These are phyloP conservation scores for Drosophila melanocephala DNA, from an alignment of 2,888 invertebrate genomes.

Conservation along the genomic window DNA sequence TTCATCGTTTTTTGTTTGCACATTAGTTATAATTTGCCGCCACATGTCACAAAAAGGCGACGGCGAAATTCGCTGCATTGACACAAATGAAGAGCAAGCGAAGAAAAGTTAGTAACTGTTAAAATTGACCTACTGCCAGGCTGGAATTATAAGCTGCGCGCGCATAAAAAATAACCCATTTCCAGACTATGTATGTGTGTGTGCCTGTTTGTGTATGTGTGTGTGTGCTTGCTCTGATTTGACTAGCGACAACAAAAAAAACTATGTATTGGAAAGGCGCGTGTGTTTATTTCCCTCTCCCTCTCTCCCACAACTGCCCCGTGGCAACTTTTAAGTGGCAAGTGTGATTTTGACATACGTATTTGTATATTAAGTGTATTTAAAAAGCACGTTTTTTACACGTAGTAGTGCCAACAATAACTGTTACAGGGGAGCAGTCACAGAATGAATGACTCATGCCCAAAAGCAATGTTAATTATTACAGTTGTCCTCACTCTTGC, in stretches of 20 bases:
- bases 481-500: conserved; percentile 4
- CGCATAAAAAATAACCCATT: conserved; percentile 30
- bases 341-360: conserved; percentile 30
- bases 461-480: conserved; percentile 33
- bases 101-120: conserved; percentile 67
- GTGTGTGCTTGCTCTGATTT: conserved; percentile 22
- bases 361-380: conserved; percentile 19
- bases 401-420: conserved; percentile 20
- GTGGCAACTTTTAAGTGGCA: conserved; percentile 22
- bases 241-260: conserved; percentile 27
- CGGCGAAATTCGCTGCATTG: conserved; percentile 31
- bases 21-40: background rate
- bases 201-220: background rate
- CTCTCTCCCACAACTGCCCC: conserved; percentile 5
- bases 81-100: conserved; percentile 36
- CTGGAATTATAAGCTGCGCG: conserved; percentile 30
- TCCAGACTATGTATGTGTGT: background rate
- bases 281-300: background rate
- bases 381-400: conserved; percentile 31
- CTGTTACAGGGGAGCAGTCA: background rate
- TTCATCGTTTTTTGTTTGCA: conserved; percentile 8
- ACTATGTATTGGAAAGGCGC: background rate
- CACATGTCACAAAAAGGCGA: conserved; percentile 33
- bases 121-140: conserved; percentile 5
- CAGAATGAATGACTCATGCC: conserved; percentile 40